A percentile compares a stretch with the other conserved stretches of the same genome.
These are phyloP conservation scores for Periophthalmodon schlosseri DNA, from an alignment of 2,113 vertebrate genomes.

Conservation along the genomic window DNA sequence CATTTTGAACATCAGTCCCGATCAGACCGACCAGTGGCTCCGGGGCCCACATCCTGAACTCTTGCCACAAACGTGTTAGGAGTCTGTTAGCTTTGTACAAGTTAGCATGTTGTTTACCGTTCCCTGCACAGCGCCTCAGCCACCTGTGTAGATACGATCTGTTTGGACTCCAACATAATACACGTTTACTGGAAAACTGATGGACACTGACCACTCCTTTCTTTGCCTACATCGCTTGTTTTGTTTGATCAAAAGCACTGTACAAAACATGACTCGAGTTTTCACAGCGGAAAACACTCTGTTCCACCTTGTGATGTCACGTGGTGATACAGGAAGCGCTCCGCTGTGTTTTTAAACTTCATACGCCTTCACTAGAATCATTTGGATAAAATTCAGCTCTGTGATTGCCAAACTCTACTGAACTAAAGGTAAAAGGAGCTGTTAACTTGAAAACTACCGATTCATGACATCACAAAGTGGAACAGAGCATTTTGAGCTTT, in stretches of 20 bases:
- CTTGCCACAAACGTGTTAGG: not conserved
- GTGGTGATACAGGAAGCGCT: too few relatives aligned
- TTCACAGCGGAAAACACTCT: too few relatives aligned
- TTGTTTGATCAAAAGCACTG: constrained; percentile 25
- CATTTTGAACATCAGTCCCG: constrained; percentile 13
- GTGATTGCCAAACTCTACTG: too few relatives aligned
- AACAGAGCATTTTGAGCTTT: too few relatives aligned
- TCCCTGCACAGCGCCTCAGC: constrained; percentile 3
- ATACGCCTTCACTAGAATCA: too few relatives aligned
- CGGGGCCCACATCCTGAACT: constrained; percentile 15
- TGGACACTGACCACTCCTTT: not conserved
- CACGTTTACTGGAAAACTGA: constrained; percentile 20
- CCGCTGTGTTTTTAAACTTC: too few relatives aligned
- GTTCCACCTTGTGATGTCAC: too few relatives aligned
- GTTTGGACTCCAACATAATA: constrained; percentile 8
- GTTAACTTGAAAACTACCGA: too few relatives aligned
- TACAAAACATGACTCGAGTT: not conserved
- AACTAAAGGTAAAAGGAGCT: too few relatives aligned
- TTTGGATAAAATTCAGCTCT: too few relatives aligned
- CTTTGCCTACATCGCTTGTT: constrained; percentile 1
- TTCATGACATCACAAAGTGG: too few relatives aligned
- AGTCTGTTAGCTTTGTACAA: not conserved
- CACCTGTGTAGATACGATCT: constrained; percentile 41
- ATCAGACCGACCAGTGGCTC: constrained; percentile 4
- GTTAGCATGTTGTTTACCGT: constrained; percentile 6